A percentile compares a stretch with the other conserved stretches of the same genome.
Conservation (phyloP, 2,113 vertebrate genomes). For the Psammodynastes pulverulentus region DNA sequence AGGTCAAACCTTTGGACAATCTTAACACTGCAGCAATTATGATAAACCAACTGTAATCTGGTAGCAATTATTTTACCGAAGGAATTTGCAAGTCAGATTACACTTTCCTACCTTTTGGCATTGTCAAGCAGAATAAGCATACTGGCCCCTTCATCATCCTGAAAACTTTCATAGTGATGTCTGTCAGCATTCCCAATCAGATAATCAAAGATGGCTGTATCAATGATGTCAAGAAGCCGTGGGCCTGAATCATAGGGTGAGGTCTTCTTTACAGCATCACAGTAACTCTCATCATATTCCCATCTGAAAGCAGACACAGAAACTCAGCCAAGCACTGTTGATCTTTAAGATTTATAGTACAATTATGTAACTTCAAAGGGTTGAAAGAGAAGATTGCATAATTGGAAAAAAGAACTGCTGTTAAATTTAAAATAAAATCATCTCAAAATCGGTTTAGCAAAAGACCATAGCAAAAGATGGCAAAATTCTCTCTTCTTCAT, state of each 20-base stretch:
- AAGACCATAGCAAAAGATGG: neutral
- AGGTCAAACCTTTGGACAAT: neutral
- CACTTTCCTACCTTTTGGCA: slow-evolving; percentile 84
- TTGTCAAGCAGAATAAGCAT: slow-evolving; percentile 98
- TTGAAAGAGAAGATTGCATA: neutral
- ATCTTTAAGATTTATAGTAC: neutral
- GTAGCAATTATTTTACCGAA: neutral
- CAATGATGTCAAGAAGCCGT: slow-evolving; percentile 91
- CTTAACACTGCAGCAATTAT: neutral
- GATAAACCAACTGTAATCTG: neutral
- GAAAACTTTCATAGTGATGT: slow-evolving; percentile 98
- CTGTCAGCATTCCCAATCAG: slow-evolving; percentile 96
- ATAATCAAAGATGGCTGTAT: slow-evolving; percentile 94
- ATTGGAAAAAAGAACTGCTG: neutral
- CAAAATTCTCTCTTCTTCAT: neutral
- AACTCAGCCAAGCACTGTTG: neutral
- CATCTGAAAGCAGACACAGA: slow-evolving; percentile 72
- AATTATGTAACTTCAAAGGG: neutral
- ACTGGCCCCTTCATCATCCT: slow-evolving; percentile 94
- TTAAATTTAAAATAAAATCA: neutral
- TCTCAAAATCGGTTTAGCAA: neutral
- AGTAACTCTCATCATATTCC: slow-evolving; percentile 98
- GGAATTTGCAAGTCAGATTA: neutral
- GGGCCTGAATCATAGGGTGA: slow-evolving; percentile 93
- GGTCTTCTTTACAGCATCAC: slow-evolving; percentile 96